Base-by-base conservation (phyloP, 2,888 invertebrate species). In the Nemotelus pantherinus region DNA sequence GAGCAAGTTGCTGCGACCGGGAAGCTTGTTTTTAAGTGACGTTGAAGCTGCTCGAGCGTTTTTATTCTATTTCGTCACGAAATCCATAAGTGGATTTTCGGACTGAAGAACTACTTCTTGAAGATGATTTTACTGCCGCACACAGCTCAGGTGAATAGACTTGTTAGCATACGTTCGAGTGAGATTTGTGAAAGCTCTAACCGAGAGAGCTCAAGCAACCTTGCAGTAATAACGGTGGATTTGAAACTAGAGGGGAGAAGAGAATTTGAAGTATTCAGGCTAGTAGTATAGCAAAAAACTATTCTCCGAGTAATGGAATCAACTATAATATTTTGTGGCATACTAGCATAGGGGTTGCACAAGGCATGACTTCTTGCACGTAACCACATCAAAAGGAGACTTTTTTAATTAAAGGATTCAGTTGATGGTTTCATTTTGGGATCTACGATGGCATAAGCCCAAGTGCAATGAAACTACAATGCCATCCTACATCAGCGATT, bases 321-420 rank as follows among this genome's bases (percentile, higher is more conserved):
- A 68, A 53, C 44, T 68, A 39, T 10, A 53, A 48, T 68, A 50
- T 45, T 50, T 50, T 25, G 50, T 50, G 68, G 44, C 5, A 44
- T 55, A 53, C 60, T 43, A 39, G 60, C 72, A 48, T 25, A 74
- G 50, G 5, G 25, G 25, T 25, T 68, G 4, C 63, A 39, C 50
- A 47, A 63, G 74, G 48, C 41, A 48, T 63, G 48, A 74, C 10
- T 74, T 60, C 60, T 25, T 41, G 39, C 47, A 25, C 39, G 63
- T 63, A 43, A 47, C 58, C 57, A 39, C 43, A 53, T 55, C n/a
- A 70, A 53, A 45, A 48, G 48, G 63, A 63, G 63, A 74, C 63
- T 74, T 74, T 60, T 68, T 74, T 74, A 74, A 74, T 74, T 74
- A 60, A 74, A 74, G 39, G 74, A 74, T 74, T 63, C 63, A 39